Conservation (phyloP, 2,797 vertebrate species). For the Meriones psammophilus region DNA sequence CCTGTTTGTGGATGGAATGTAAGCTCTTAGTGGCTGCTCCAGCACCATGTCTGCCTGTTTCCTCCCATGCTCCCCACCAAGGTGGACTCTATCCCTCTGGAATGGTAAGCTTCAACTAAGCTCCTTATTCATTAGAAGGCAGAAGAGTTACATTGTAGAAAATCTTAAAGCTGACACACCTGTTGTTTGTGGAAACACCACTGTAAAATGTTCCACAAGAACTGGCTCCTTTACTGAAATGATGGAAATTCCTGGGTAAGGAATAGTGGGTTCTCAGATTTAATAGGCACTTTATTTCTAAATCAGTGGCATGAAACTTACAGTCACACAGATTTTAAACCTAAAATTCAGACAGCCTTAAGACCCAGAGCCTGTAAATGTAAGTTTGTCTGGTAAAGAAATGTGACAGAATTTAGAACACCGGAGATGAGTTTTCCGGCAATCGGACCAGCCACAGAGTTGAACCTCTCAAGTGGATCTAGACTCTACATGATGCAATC, state of each 20-base stretch:
- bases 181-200: background rate
- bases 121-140: background rate
- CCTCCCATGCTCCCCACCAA: background rate
- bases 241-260: background rate
- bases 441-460: background rate
- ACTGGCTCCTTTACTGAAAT: conserved; percentile 2
- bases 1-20: too few relatives aligned
- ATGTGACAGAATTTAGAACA: background rate
- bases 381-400: background rate
- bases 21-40: background rate
- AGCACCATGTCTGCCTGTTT: background rate
- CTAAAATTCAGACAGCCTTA: background rate
- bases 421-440: background rate
- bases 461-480: background rate
- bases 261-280: background rate
- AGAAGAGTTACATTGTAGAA: background rate
- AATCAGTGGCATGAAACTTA: background rate
- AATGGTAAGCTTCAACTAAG: background rate
- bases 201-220: background rate
- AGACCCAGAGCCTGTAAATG: background rate
- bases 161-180: background rate
- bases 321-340: background rate
- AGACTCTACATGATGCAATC: background rate
- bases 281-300: background rate
- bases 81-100: background rate